Evolutionary conservation across 2,113 vertebrate species (phyloP).

Genomic region (Myanophis thanlyinensis): DNA sequence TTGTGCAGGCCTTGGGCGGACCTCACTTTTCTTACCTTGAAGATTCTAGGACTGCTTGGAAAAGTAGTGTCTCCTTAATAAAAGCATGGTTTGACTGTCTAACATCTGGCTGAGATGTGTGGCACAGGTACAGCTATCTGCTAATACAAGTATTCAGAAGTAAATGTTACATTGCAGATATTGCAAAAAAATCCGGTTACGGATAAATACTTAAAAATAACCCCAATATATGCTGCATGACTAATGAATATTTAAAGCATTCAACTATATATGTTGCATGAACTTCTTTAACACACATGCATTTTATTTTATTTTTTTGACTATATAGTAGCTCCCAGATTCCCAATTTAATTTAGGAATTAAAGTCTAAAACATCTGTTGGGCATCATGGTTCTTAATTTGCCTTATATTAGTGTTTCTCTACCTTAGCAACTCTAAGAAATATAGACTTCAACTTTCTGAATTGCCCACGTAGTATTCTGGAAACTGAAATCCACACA

Average conservation of each 20-base stretch:
- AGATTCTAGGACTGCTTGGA: constrained; percentile 72
- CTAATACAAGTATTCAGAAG: constrained; percentile 68
- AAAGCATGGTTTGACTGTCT: constrained; percentile 71
- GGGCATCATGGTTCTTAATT: neutral
- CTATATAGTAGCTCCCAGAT: neutral
- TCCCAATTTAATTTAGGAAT: neutral
- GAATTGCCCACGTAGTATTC: neutral
- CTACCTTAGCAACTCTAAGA: neutral
- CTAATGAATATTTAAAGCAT: neutral
- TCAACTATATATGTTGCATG: neutral
- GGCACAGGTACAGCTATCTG: constrained; percentile 63
- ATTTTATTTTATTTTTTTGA: neutral
- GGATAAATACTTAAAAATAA: constrained; percentile 29
- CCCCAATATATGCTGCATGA: neutral
- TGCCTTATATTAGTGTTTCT: neutral
- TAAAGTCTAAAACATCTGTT: neutral
- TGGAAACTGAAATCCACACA: neutral
- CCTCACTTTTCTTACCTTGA: constrained; percentile 64
- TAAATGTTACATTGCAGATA: constrained; percentile 67
- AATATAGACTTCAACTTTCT: neutral
- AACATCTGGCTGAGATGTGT: constrained; percentile 60
- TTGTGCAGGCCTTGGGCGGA: constrained; percentile 46
- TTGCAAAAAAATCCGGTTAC: constrained; percentile 30
- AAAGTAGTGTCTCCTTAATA: constrained; percentile 70
- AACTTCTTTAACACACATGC: neutral